phyloP scores from a whole-genome alignment of 2,113 vertebrate species.

The Diglossa brunneiventris region DNA sequence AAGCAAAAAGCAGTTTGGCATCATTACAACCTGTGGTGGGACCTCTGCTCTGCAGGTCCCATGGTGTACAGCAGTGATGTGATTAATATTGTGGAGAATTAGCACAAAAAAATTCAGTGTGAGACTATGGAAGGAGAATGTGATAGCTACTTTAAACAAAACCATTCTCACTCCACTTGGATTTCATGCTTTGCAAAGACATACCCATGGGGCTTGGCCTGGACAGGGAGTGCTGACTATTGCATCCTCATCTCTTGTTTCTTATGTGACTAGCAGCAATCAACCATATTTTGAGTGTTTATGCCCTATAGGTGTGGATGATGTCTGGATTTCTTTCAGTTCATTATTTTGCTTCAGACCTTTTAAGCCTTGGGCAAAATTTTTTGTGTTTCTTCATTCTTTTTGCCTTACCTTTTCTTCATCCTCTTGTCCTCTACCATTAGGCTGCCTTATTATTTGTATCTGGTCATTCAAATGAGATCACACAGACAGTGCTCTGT shows the following conservation, averaged over 20 bases:
- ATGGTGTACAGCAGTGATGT: fast-evolving
- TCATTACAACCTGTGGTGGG: background rate
- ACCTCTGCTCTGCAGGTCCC: background rate
- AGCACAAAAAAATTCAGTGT: too few relatives aligned
- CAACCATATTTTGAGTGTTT: background rate
- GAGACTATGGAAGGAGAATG: background rate
- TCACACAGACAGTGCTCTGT: background rate
- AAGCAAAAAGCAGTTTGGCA: background rate
- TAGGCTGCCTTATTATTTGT: background rate
- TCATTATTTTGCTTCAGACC: background rate
- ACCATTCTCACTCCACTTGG: fast-evolving
- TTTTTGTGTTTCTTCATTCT: background rate
- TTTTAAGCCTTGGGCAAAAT: background rate
- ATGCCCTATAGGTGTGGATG: background rate
- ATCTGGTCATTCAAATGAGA: background rate
- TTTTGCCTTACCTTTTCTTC: background rate
- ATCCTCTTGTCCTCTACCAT: background rate
- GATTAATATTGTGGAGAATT: background rate
- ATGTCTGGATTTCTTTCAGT: background rate
- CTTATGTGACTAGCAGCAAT: background rate
- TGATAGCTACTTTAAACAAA: background rate
- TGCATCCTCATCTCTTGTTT: background rate
- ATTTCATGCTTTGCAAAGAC: background rate
- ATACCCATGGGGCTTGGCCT: background rate
- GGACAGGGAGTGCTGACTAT: background rate